A percentile compares a stretch with the other conserved stretches of the same genome.
phyloP scores from a whole-genome alignment of 2,888 invertebrate genomes.

The Caenorhabditis sinica region DNA sequence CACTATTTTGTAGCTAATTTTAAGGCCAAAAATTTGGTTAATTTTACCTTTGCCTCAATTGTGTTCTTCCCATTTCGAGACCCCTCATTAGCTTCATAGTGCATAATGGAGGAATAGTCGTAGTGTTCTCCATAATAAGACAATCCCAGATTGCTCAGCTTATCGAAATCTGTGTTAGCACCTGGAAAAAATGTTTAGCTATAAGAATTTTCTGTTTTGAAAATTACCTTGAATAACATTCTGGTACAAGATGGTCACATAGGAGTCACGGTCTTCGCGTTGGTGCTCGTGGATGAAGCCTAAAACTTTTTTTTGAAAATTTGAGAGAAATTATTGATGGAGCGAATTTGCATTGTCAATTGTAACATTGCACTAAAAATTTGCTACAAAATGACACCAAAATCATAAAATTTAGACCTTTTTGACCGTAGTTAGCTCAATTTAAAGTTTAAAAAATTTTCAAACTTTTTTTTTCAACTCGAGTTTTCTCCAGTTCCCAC shows the following conservation, averaged over 20 bases:
- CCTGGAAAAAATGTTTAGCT: slow-evolving; percentile 61
- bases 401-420: not conserved
- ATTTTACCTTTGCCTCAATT: slow-evolving; percentile 77
- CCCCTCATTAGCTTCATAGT: slow-evolving; percentile 78
- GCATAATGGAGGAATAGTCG: slow-evolving; percentile 83
- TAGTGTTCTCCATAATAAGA: slow-evolving; percentile 82
- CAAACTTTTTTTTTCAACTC: not conserved
- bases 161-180: slow-evolving; percentile 83
- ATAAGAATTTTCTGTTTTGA: not conserved
- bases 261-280: slow-evolving; percentile 81
- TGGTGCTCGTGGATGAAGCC: slow-evolving; percentile 83
- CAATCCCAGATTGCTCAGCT: slow-evolving; percentile 79
- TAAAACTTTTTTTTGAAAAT: slow-evolving; percentile 6
- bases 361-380: not conserved
- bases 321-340: not conserved
- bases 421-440: too few relatives aligned
- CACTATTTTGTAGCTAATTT: not conserved
- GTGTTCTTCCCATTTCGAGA: slow-evolving; percentile 82
- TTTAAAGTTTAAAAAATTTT: not conserved
- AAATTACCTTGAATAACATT: slow-evolving; percentile 77
- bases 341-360: not conserved
- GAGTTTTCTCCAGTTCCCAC: not conserved
- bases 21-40: not conserved
- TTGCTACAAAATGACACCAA: not conserved
- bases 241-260: slow-evolving; percentile 78